Base-by-base conservation (phyloP, 2,113 vertebrate genomes). In the Paracanthobrama guichenoti region DNA sequence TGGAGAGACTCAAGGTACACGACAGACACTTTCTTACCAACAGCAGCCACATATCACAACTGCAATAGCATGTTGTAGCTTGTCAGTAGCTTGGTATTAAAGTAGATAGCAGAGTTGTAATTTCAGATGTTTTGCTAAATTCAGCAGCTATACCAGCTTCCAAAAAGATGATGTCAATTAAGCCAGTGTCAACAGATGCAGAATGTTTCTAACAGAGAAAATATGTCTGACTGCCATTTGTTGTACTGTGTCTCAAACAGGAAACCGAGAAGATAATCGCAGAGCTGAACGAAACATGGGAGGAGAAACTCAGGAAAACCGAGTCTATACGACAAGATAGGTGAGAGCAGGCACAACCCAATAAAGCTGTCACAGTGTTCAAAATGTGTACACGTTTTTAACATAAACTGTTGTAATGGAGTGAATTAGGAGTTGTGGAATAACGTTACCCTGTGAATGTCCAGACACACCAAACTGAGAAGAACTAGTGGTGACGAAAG, bases 221-320 rank as follows among this genome's bases (percentile, higher is more conserved):
- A 92, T 80, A 88, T 92, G 1, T 77, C 95, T 0, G 90, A 97
- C 84, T 96, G 1, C 7, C n/a, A 13, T 10, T n/a, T 85, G n/a
- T 2, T 6, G 50, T 24, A 85, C 72, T 92, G 88, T 92, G 88
- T 4, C 82, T 92, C 86, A 78, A 94, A 0, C 90, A 98, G 86
- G 97, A 99, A 81, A 98, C 97, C 0, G 97, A 99, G 86, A 98
- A 97, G 88, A 93, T 99, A 73, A 97, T 99, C 85, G 96, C 97
- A 84, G 97, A 98, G 88, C 97, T 99, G 96, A 97, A 96, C 0
- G 96, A 97, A 81, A 97, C 96, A 79, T 99, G 97, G 97, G 96
- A 97, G 89, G 96, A 99, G 66, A 99, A 98, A 62, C 89, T 99
- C 57, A 91, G 95, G 57, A 99, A 97, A 88, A 98, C 97, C 0